A percentile compares a stretch with the other conserved stretches of the same genome.
Conservation (phyloP, 2,113 vertebrate genomes). For the Vulpes lagopus region DNA sequence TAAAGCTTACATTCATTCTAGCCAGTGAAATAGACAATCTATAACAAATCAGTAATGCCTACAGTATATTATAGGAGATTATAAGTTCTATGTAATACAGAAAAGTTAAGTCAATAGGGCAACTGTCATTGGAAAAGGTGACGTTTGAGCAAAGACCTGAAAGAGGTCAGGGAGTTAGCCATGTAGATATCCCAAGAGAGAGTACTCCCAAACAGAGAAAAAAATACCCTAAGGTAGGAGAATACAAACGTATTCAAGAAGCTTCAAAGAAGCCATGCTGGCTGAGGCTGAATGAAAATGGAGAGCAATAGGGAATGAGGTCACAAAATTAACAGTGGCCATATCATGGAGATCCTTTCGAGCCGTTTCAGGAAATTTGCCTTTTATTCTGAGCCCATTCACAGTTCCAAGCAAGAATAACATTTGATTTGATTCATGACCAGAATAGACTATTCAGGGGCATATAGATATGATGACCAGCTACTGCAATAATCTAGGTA, state of each 20-base stretch:
- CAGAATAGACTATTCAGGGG: background rate
- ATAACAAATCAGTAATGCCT: background rate
- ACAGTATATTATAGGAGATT: background rate
- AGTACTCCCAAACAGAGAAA: background rate
- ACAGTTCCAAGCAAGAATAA: background rate
- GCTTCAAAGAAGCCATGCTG: background rate
- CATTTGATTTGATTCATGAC: slow-evolving; percentile 2
- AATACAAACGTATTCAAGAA: background rate
- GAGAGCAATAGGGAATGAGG: background rate
- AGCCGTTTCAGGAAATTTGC: background rate
- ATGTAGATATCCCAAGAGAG: background rate
- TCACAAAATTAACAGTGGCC: background rate
- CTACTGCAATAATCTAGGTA: background rate
- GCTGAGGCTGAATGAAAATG: background rate
- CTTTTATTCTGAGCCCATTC: background rate
- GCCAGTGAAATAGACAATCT: background rate
- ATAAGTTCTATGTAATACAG: background rate
- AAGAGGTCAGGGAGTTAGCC: background rate
- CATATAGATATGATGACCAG: background rate
- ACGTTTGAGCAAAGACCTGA: background rate
- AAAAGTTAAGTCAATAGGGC: slow-evolving; percentile 2
- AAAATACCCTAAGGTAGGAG: background rate
- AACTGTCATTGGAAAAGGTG: slow-evolving; percentile 3
- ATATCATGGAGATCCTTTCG: background rate
- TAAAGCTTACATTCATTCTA: slow-evolving; percentile 20